Evolutionary conservation across 1,140 invertebrate species (phyloP).

Genomic region (Trachymyrmex cornetzi): DNA sequence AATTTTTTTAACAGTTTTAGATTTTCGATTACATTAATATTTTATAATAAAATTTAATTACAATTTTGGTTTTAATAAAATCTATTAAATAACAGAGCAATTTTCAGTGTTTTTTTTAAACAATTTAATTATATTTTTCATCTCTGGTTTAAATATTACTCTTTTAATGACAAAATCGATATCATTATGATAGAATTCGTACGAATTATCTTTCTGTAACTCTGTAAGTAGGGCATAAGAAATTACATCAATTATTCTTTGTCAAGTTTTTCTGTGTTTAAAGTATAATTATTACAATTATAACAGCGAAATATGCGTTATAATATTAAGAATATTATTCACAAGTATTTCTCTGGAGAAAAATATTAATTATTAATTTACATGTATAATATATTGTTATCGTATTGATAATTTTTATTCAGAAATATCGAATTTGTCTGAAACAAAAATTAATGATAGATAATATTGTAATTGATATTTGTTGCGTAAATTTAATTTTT

Average conservation of each 20-base stretch:
- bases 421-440: background rate
- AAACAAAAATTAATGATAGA: background rate
- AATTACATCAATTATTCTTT: background rate
- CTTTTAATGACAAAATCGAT: background rate
- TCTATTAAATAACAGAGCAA: background rate
- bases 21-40: background rate
- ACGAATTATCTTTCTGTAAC: background rate
- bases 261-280: background rate
- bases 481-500: constrained; percentile 19
- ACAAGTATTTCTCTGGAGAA: background rate
- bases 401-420: background rate
- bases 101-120: background rate
- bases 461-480: background rate
- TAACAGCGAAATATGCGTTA: background rate
- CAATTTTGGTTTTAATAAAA: background rate
- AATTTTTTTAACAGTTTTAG: background rate
- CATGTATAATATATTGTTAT: background rate
- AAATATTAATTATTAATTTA: constrained; percentile 21
- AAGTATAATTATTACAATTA: background rate
- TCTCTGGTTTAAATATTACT: constrained; percentile 24
- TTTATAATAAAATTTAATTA: constrained; percentile 2
- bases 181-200: background rate
- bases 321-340: background rate
- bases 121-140: background rate
- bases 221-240: background rate